These are phyloP conservation scores for Apamea anceps DNA, from an alignment of 2,888 invertebrate genomes.

Conservation along the genomic window DNA sequence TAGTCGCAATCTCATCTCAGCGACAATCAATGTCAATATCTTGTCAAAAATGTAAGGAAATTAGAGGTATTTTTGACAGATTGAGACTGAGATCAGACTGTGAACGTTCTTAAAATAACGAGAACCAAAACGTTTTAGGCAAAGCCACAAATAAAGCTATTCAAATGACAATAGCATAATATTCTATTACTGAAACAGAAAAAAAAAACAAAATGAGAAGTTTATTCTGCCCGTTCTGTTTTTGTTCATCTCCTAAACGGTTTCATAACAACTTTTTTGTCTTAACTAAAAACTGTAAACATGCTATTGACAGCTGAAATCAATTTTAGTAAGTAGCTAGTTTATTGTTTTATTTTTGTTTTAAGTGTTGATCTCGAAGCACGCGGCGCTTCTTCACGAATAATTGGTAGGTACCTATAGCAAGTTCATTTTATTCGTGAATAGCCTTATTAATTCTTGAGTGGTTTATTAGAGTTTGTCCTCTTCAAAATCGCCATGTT, in stretches of 20 bases:
- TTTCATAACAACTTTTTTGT: constrained; percentile 50
- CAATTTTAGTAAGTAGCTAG: constrained; percentile 17
- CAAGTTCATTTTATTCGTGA: too few relatives aligned
- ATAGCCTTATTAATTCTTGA: background rate
- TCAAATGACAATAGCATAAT: constrained; percentile 1
- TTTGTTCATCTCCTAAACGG: constrained; percentile 28
- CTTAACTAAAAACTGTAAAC: constrained; percentile 42
- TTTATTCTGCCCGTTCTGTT: constrained; percentile 18
- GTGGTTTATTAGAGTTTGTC: too few relatives aligned
- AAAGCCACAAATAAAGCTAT: constrained; percentile 1
- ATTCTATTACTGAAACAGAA: constrained; percentile 22
- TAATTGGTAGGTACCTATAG: background rate
- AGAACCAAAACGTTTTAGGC: background rate
- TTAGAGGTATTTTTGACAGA: too few relatives aligned
- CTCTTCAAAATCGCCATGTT: too few relatives aligned
- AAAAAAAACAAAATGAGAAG: constrained; percentile 10
- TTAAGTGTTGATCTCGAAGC: background rate
- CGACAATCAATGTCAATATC: too few relatives aligned
- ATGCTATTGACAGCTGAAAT: constrained; percentile 35
- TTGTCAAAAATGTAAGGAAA: too few relatives aligned
- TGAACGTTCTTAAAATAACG: too few relatives aligned
- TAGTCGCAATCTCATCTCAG: too few relatives aligned
- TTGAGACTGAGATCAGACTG: too few relatives aligned
- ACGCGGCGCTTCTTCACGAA: background rate
- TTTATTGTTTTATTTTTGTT: constrained; percentile 12